Evolutionary conservation across 2,797 vertebrate genomes (phyloP).

Genomic region (Pangasius mekongensis): DNA sequence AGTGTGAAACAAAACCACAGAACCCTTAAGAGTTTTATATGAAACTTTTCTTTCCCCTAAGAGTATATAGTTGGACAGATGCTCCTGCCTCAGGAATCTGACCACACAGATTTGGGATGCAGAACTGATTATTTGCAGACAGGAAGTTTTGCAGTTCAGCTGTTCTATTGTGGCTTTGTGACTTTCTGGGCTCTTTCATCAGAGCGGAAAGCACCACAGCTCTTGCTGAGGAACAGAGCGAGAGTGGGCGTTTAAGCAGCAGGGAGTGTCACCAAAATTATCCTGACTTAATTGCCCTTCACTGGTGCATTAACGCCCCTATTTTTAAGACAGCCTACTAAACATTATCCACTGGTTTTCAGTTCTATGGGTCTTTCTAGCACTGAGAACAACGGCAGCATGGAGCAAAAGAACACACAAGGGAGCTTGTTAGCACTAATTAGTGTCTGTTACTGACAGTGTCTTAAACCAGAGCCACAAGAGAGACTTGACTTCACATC

Average conservation of each 20-base stretch:
- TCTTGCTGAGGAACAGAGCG: not conserved
- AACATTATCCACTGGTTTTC: conserved; percentile 7
- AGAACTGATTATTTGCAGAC: not conserved
- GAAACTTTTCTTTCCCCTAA: not conserved
- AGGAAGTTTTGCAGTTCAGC: not conserved
- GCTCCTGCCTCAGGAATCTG: not conserved
- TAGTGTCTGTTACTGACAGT: conserved; percentile 64
- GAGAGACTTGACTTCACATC: conserved; percentile 23
- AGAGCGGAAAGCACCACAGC: not conserved
- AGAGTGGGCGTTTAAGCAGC: conserved; percentile 23
- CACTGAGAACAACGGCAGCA: conserved; percentile 15
- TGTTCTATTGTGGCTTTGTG: not conserved
- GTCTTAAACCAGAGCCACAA: conserved; percentile 59
- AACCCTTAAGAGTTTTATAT: not conserved
- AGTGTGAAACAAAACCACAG: not conserved
- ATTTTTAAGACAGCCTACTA: conserved; percentile 19
- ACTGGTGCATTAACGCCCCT: conserved; percentile 20
- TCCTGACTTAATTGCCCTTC: conserved; percentile 27
- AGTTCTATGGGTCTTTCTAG: conserved; percentile 21
- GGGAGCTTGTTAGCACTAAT: conserved; percentile 70
- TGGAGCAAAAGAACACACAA: conserved; percentile 25
- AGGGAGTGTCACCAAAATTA: conserved; percentile 23
- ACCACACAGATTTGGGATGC: not conserved
- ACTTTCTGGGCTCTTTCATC: not conserved
- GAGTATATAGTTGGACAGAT: not conserved